phyloP scores from a whole-genome alignment of 2,113 vertebrate species.

The Eulacestoma nigropectus region DNA sequence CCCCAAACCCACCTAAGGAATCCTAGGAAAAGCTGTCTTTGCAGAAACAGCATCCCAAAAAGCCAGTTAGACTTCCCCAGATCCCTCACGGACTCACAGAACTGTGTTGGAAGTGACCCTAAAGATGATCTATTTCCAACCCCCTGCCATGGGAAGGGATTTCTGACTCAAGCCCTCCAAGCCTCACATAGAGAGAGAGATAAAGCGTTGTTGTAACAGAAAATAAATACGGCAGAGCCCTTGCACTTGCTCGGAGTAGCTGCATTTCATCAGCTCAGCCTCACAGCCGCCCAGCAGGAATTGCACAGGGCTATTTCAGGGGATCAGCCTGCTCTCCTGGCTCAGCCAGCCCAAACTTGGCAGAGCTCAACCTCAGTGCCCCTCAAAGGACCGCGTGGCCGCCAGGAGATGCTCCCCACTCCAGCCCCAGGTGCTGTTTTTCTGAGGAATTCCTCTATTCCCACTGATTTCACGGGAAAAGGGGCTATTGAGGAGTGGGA shows the following conservation, averaged over 20 bases:
- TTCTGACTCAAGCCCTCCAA: background rate
- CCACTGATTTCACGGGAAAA: accelerated
- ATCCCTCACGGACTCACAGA: background rate
- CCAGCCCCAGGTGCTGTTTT: background rate
- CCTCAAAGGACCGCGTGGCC: no score
- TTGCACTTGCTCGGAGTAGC: background rate
- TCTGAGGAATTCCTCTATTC: background rate
- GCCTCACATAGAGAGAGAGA: background rate
- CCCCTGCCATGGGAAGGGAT: background rate
- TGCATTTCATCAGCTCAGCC: background rate
- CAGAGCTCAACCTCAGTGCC: background rate
- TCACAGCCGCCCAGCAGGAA: background rate
- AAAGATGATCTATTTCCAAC: background rate
- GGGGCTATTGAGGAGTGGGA: background rate
- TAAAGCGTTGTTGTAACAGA: background rate
- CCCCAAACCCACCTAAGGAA: background rate
- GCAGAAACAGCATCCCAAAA: background rate
- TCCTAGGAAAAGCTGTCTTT: background rate
- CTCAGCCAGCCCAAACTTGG: background rate
- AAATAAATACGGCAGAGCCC: background rate
- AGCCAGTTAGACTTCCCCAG: background rate
- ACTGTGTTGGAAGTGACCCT: background rate
- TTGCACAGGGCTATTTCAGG: background rate
- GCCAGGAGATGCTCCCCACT: background rate
- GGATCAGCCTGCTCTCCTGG: background rate